phyloP scores from a whole-genome alignment of 2,888 invertebrate species.

The Fabriciana adippe region DNA sequence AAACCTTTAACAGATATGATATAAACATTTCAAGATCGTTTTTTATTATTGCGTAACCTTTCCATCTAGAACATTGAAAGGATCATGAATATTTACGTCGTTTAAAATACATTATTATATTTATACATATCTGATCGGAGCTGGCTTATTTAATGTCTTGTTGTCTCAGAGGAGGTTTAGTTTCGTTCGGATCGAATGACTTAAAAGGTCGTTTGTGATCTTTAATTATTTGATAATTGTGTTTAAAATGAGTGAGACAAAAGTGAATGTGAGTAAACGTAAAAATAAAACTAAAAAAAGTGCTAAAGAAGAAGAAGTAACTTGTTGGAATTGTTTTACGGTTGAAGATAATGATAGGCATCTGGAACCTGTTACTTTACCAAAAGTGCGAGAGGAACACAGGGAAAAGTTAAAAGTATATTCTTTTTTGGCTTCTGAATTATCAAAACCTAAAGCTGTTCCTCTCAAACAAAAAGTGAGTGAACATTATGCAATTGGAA shows the following conservation, averaged over 20 bases:
- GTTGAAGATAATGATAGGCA: slow-evolving; percentile 51
- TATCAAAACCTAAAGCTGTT: slow-evolving; percentile 63
- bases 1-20: not conserved
- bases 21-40: slow-evolving; percentile 26
- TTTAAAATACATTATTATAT: slow-evolving; percentile 65
- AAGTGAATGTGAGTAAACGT: slow-evolving; percentile 36
- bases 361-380: slow-evolving; percentile 52
- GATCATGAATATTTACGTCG: slow-evolving; percentile 59
- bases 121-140: slow-evolving; percentile 43
- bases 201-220: slow-evolving; percentile 42
- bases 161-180: slow-evolving; percentile 54
- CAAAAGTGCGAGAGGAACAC: slow-evolving; percentile 58
- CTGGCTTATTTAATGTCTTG: slow-evolving; percentile 59
- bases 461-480: slow-evolving; percentile 68
- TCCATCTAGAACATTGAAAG: slow-evolving; percentile 46
- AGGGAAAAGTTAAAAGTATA: slow-evolving; percentile 66
- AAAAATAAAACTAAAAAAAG: slow-evolving; percentile 43
- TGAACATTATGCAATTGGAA: slow-evolving; percentile 61
- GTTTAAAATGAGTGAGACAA: slow-evolving; percentile 38
- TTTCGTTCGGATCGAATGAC: slow-evolving; percentile 41
- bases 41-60: slow-evolving; percentile 53
- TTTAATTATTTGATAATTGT: slow-evolving; percentile 30
- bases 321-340: slow-evolving; percentile 71
- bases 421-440: slow-evolving; percentile 63
- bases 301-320: slow-evolving; percentile 51